Evolutionary conservation across 2,797 vertebrate species (phyloP).

Genomic region (Decapterus maruadsi): DNA sequence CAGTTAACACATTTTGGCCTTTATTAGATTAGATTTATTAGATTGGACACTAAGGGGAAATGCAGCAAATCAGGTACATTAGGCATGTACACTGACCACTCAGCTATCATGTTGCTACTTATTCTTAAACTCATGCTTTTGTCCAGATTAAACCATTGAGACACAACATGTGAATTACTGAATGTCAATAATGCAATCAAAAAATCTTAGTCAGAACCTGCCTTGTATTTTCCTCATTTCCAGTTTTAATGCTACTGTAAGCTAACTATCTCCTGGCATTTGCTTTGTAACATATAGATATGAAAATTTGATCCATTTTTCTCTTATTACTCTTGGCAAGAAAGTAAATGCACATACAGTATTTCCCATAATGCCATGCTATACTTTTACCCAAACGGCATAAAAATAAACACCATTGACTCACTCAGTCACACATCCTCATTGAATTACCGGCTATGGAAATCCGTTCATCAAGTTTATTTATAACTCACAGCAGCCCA

Average conservation of each 20-base stretch:
- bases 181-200: too few relatives aligned
- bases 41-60: too few relatives aligned
- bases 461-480: slow-evolving; percentile 73
- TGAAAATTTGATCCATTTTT: too few relatives aligned
- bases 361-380: neutral
- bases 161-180: neutral
- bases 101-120: too few relatives aligned
- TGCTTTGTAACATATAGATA: neutral
- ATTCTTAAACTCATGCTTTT: too few relatives aligned
- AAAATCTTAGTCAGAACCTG: too few relatives aligned
- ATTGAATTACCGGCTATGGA: slow-evolving; percentile 47
- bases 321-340: neutral
- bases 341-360: neutral
- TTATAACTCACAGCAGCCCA: slow-evolving; percentile 66
- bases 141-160: too few relatives aligned
- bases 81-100: too few relatives aligned
- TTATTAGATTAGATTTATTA: too few relatives aligned
- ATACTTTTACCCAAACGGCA: neutral
- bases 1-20: too few relatives aligned
- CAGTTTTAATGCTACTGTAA: neutral
- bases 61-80: too few relatives aligned
- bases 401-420: slow-evolving; percentile 6
- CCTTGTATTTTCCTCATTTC: too few relatives aligned
- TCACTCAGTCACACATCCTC: slow-evolving; percentile 3
- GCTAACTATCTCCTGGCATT: neutral